These are phyloP conservation scores for Baronia brevicornis DNA, from an alignment of 2,888 invertebrate species.

Conservation along the genomic window DNA sequence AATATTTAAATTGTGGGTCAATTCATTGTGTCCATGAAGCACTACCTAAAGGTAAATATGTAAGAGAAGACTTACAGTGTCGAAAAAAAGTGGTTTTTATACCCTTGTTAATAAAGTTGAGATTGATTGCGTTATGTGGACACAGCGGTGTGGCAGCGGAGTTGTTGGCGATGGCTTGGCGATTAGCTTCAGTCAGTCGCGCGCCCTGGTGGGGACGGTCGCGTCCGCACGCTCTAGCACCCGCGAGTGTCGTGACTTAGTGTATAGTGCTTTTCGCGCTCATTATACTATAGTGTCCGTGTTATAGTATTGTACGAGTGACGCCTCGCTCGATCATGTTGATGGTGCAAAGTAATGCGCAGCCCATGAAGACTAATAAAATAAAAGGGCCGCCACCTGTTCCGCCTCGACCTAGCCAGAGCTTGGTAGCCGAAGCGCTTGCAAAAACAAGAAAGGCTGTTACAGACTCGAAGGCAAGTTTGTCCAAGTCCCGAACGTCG, in stretches of 20 bases:
- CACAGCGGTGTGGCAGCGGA: slow-evolving; percentile 20
- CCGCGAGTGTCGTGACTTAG: slow-evolving; percentile 48
- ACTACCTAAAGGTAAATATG: slow-evolving; percentile 4
- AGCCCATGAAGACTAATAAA: slow-evolving; percentile 68
- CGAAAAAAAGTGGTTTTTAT: too few species aligned
- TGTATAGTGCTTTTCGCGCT: slow-evolving; percentile 55
- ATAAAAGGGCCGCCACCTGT: slow-evolving; percentile 84
- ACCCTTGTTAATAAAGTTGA: neutral
- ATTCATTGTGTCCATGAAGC: slow-evolving; percentile 38
- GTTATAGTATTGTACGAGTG: slow-evolving; percentile 70
- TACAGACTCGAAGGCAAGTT: slow-evolving; percentile 61
- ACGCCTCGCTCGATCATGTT: slow-evolving; percentile 60
- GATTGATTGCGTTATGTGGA: slow-evolving; percentile 1
- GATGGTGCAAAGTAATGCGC: slow-evolving; percentile 76
- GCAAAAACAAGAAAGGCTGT: slow-evolving; percentile 78
- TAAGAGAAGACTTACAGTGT: too few species aligned
- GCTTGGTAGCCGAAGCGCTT: slow-evolving; percentile 82
- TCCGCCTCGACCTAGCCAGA: slow-evolving; percentile 86
- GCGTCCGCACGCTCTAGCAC: slow-evolving; percentile 38
- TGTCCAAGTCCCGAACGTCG: slow-evolving; percentile 55
- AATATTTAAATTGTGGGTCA: slow-evolving; percentile 47
- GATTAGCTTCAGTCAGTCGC: slow-evolving; percentile 52
- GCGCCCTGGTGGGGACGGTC: slow-evolving; percentile 51
- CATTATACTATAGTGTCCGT: slow-evolving; percentile 64
- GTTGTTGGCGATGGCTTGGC: slow-evolving; percentile 19